phyloP scores from a whole-genome alignment of 2,797 vertebrate genomes.

The Rousettus madagascariensis region DNA sequence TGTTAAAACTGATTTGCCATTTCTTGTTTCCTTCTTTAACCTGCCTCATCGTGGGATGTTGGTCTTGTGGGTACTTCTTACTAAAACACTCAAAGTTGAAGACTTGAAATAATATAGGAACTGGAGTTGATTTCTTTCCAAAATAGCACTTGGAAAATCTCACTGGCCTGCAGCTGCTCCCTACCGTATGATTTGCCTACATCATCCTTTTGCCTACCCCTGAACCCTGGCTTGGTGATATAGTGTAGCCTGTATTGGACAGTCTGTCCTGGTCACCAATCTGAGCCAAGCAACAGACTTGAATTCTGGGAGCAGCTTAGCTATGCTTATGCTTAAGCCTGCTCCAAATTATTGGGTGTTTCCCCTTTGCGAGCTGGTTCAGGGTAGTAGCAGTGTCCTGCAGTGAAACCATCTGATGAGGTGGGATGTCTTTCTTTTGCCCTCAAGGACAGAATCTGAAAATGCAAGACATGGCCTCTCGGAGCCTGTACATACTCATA shows the following conservation, averaged over 20 bases:
- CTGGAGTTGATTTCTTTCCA: neutral
- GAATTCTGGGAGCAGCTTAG: neutral
- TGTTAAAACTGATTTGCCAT: constrained; percentile 87
- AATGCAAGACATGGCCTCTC: neutral
- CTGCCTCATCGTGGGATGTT: constrained; percentile 56
- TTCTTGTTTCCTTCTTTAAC: constrained; percentile 80
- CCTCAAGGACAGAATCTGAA: neutral
- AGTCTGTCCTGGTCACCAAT: neutral
- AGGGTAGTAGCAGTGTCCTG: neutral
- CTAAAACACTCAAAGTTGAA: neutral
- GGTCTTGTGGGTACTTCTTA: neutral
- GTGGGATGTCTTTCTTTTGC: neutral
- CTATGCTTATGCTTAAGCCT: neutral
- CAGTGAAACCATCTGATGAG: neutral
- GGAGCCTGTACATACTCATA: neutral
- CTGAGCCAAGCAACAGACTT: neutral
- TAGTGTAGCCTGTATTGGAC: neutral
- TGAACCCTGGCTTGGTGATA: neutral
- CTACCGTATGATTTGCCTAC: neutral
- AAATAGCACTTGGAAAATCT: neutral
- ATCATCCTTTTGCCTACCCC: neutral
- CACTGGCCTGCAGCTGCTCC: neutral
- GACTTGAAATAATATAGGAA: neutral
- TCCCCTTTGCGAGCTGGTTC: neutral
- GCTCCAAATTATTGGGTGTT: neutral